Evolutionary conservation across 2,888 invertebrate genomes (phyloP), one percentile per base, ranked within the genome.

Genomic region (Pandemis heparana): DNA sequence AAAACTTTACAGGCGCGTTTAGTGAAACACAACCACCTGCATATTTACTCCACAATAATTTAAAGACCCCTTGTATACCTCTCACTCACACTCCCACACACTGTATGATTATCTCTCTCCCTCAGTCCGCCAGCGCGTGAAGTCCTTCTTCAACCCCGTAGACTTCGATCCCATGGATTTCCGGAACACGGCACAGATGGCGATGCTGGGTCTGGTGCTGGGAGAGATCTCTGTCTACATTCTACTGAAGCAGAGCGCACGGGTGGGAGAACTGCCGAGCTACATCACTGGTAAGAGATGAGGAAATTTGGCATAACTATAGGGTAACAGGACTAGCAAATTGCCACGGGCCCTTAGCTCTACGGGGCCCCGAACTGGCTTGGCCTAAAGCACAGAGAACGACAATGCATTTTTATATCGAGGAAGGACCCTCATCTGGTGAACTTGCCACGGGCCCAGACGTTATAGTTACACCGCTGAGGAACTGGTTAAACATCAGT

Each of bases 181-280:
- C 18, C 74, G 74, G 3, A 10, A 60, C 23, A 65, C n/a, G 51
- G 4, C 41, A 5, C 23, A 10, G 43, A 43, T 70, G 69, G 69
- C 60, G 18, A 14, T 74, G 0, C 23, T 74, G 23, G 74, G 41
- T 8, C 38, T 65, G 18, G 5, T 61, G 1, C 32, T 74, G 38
- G 23, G 51, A 0, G 74, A 74, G 43, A 32, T 74, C 51, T 41
- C 69, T 12, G 69, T 74, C 14, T 74, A 65, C 64, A 38, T 65
- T 5, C 4, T 74, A 32, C 69, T 74, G 69, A 64, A 61, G 43
- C 41, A 74, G 41, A 74, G 74, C 18, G 69, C 69, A 4, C 43
- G 48, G 3, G 18, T 74, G 10, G 74, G 74, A 16, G 74, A 74
- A 16, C 60, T 74, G 51, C 74, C 74, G 12, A 41, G 48, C 16